Conservation (phyloP, 2,113 vertebrate genomes). For the Peucedramus taeniatus region DNA sequence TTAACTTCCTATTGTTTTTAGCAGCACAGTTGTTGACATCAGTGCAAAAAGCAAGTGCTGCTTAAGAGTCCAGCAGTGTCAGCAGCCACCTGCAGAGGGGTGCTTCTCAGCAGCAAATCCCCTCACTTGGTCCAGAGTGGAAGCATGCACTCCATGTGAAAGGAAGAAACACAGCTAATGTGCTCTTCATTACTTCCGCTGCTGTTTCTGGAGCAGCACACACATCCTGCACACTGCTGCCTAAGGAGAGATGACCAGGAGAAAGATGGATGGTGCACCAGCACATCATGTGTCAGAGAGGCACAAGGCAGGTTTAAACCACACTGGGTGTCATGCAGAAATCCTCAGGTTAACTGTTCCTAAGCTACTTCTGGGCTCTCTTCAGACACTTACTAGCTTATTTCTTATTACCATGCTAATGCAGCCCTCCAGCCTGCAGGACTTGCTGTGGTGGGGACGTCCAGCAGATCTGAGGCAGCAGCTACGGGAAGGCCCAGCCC, state of each 20-base stretch:
- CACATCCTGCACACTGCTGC: background rate
- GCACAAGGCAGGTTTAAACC: background rate
- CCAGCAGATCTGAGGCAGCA: accelerated
- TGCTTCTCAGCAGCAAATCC: background rate
- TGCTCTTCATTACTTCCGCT: background rate
- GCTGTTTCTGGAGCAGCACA: background rate
- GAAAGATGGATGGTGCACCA: accelerated
- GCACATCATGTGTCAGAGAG: background rate
- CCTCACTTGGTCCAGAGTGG: background rate
- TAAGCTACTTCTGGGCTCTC: background rate
- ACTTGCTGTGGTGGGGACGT: background rate
- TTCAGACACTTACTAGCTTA: background rate
- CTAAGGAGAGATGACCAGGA: background rate
- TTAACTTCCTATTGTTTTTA: background rate
- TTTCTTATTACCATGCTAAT: accelerated
- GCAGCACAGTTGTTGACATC: background rate
- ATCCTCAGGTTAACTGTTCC: background rate
- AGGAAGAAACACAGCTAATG: background rate
- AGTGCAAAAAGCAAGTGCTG: background rate
- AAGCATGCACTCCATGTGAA: accelerated
- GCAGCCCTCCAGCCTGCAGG: background rate
- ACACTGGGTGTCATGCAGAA: background rate
- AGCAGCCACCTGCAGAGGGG: background rate
- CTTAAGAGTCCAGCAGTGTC: background rate
- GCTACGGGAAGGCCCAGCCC: background rate